Evolutionary conservation across 2,113 vertebrate species (phyloP).

Genomic region (Jacana jacana): DNA sequence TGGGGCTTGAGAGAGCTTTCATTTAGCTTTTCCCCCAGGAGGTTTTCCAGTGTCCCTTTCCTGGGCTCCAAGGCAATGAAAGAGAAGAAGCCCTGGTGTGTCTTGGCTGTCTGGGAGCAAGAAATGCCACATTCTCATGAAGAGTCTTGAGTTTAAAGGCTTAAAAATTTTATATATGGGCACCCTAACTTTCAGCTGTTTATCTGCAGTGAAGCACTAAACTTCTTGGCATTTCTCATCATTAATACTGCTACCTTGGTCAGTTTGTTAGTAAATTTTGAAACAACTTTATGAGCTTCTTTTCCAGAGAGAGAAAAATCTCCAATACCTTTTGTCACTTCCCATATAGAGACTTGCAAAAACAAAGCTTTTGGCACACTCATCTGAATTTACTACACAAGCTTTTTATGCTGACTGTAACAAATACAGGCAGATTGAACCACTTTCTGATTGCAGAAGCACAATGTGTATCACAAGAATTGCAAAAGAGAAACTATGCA

Average conservation of each 20-base stretch:
- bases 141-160: neutral
- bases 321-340: neutral
- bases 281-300: neutral
- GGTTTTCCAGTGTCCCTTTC: neutral
- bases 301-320: neutral
- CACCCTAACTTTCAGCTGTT: neutral
- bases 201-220: neutral
- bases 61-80: neutral
- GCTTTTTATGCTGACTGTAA: neutral
- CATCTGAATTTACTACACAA: neutral
- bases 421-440: neutral
- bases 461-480: neutral
- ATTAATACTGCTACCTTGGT: rapidly evolving
- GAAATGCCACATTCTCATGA: neutral
- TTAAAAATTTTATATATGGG: neutral
- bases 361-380: neutral
- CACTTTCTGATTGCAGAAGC: neutral
- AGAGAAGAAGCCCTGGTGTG: neutral
- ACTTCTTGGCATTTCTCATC: neutral
- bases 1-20: neutral
- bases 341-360: neutral
- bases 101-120: neutral
- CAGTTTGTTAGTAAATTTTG: neutral
- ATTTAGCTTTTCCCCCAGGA: neutral
- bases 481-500: neutral